These are phyloP conservation scores for Erethizon dorsatum DNA, from an alignment of 2,797 vertebrate genomes.

Conservation along the genomic window DNA sequence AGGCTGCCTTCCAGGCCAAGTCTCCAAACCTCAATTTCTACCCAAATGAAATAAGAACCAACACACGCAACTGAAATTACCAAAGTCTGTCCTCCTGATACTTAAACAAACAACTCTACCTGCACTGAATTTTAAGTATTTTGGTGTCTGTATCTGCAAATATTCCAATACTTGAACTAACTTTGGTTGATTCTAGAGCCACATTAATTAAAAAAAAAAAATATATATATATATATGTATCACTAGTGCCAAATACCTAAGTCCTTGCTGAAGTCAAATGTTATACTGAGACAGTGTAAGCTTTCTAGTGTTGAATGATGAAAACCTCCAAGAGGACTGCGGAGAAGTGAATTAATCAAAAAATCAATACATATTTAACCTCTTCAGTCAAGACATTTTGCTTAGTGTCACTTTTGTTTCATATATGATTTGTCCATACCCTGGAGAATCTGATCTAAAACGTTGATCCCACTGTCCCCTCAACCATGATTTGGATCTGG, in stretches of 20 bases:
- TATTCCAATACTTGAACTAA: slow-evolving; percentile 54
- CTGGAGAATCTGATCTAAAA: slow-evolving; percentile 8
- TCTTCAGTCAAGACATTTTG: background rate
- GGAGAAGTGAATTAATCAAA: slow-evolving; percentile 29
- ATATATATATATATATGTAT: background rate
- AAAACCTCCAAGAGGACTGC: background rate
- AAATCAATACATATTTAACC: background rate
- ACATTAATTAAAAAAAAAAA: slow-evolving; percentile 56
- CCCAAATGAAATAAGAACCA: slow-evolving; percentile 77
- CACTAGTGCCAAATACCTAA: slow-evolving; percentile 35
- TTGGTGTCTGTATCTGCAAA: slow-evolving; percentile 64
- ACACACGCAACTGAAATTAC: slow-evolving; percentile 71
- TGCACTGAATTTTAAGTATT: slow-evolving; percentile 73
- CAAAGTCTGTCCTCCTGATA: slow-evolving; percentile 48
- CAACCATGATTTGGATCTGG: background rate
- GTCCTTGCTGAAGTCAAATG: slow-evolving; percentile 25
- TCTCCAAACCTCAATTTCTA: slow-evolving; percentile 68
- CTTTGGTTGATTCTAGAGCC: slow-evolving; percentile 60
- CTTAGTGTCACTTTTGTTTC: background rate
- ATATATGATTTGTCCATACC: background rate
- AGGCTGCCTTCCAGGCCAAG: slow-evolving; percentile 75
- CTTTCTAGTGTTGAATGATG: slow-evolving; percentile 18
- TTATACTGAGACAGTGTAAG: background rate
- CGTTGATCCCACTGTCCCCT: background rate
- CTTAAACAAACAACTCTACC: slow-evolving; percentile 70